Base-by-base conservation (phyloP, 2,888 invertebrate species). In the Amorpha juglandis region DNA sequence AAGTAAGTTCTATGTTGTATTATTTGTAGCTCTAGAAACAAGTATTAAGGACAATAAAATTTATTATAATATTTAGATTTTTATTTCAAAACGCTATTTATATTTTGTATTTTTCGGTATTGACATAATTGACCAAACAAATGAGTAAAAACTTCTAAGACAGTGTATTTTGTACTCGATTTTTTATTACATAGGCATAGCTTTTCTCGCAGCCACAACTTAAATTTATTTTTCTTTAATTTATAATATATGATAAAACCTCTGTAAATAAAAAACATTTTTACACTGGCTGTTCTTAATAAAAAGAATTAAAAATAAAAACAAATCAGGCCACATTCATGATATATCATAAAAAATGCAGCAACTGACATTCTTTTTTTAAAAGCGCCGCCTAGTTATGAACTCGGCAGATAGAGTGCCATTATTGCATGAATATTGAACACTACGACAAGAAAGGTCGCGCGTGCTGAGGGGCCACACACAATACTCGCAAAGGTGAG, bases 401-500 rank as follows among this genome's bases (percentile, higher is more conserved):
- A 63, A 65, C 35, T 65, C 63, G 67, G 74, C 74, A 74, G 70
- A 74, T 69, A 77, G 71, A 79, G 9, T 7, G 50, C 19, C 19
- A 50, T 82, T 80, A 79, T 78, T 77, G 73, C 74, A 78, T 84
- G 76, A 82, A 86, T 86, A 82, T 81, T 81, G 73, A 71, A 83
- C 74, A 69, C 19, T 63, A 62, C 14, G 50, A 48, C 64, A 42
- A 66, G 70, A 84, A 84, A 85, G 84, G 84, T 78, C 84, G 76
- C 82, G 81, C 83, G 84, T 83, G 84, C 76, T 71, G 65, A 55
- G 68, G 73, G 65, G 42, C 21, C 65, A 68, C 64, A 76, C 77
- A 79, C 82, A 83, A 81, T 81, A 78, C 76, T 70, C 50, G 65
- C 71, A 86, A 87, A 88, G 88, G 88, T 87, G 80, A 78, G 71